Base-by-base conservation (phyloP, 2,797 vertebrate species). In the Limosa lapponica region DNA sequence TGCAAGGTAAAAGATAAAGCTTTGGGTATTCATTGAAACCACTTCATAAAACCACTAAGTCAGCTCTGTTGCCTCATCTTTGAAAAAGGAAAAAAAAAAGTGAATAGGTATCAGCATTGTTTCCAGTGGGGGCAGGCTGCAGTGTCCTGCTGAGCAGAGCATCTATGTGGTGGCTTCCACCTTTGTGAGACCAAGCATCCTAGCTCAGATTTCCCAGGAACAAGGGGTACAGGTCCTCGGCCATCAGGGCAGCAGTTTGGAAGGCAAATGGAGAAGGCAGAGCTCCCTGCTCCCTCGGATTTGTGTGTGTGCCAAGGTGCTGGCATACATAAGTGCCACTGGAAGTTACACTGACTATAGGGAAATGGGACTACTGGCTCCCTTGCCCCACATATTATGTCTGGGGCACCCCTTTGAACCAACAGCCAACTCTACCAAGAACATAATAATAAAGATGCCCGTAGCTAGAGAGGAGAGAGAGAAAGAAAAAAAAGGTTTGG, bases 361-460 rank as follows among this genome's bases (percentile, higher is more conserved):
- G 66, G 43, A 78, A 92, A 86, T 52, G 16, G 49, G 59, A 90
- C 71, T 78, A 71, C 36, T 78, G 57, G 58, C 86, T 92, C 71
- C 82, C 44, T 71, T 77, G 87, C 64, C 85, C 78, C 86, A 6
- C 0, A 0, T 91, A 44, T 57, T 52, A 14, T 17, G 18, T 67
- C 54, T 92, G 82, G 95, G 89, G 90, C 94, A 96, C 97, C 94
- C 95, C 93, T 84, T 77, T 95, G 92, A 97, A 96, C 95, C 84
- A 95, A 96, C 62, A 96, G 95, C 97, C 96, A 95, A 97, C 95
- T 88, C 97, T 97, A 97, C 97, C 92, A 96, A 98, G 97, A 98
- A 98, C 93, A 98, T 98, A 98, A 93, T 96, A 93, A 82, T 93
- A 97, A 90, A 97, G 97, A 98, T 98, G 97, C 96, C 93, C 88